Evolutionary conservation across 92 coral and sea anemone species (phyloP), one percentile per base, ranked within the genome.

Genomic region (Zoanthus gigantus): DNA sequence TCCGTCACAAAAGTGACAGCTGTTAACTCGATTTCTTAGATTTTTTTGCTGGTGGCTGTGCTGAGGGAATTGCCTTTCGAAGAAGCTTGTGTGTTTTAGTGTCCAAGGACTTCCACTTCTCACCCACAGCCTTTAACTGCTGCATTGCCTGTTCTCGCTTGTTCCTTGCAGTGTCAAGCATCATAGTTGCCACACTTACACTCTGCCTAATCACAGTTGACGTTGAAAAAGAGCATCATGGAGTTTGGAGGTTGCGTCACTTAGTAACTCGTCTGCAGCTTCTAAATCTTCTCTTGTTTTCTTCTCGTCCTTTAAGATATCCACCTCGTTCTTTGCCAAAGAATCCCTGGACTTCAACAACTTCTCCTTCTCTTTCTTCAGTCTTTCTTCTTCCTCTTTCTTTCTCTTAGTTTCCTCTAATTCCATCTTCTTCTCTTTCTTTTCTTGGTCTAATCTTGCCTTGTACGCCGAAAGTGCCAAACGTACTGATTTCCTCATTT

Each of bases 121-220:
- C 74, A 86, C 76, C 86, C 61, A 90, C 17, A 18, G 79, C 86
- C 90, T 85, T 79, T 81, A 76, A 65, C 69, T 78, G 87, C 74
- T 79, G 88, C 88, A 63, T 81, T 67, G 86, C 90, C 72, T 90
- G 80, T 57, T 57, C 63, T 34, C 42, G 42, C 42, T 34, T 34
- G 42, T 34, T 34, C 42, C 42, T 34, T 34, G 42, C 42, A 34
- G 85, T 78, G 90, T 87, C 85, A 87, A 87, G 80, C 60, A 87
- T 87, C 86, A 88, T 71, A 78, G n/a, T 79, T 65, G 81, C 86
- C 16, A 88, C 90, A 88, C 77, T 85, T 46, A 85, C 81, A 57
- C 42, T 34, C 63, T 57, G 63, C 63, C 63, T 57, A 57, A 7
- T 10, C 17, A 57, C 15, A 57, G 63, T 57, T 57, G 63, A 57